Evolutionary conservation across 2,888 invertebrate species (phyloP), one percentile per base, ranked within the genome.

Genomic region (Metellina segmentata): DNA sequence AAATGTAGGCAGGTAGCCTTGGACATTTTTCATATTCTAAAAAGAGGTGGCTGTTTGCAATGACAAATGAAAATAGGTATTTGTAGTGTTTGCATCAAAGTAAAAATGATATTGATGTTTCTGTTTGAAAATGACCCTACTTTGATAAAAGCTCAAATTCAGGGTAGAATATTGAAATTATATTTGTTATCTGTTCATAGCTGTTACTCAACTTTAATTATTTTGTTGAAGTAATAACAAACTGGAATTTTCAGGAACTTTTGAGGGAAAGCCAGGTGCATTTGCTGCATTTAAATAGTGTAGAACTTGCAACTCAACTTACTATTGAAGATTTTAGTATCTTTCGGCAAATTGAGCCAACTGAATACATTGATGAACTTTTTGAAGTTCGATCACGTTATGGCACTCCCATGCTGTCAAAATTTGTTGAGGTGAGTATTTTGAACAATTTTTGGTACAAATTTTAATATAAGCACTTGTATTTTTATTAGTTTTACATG

Each of bases 341-440:
- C 94, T 99, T 98, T 95, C 96, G 98, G 87, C 95, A 96, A 93
- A 96, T 96, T 85, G 99, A 99, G 95, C 98, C 98, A 93, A 99
- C 99, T 2, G 99, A 99, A 95, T 99, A 99, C 95, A 97, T 99
- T 92, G 98, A 98, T 94, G 98, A 98, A 95, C 95, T 98, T 89
- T 98, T 98, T 95, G 97, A 97, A 94, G 95, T 98, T 87, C 97
- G 97, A 94, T 98, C 98, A 94, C 94, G 94, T 89, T 96, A 98
- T 95, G 98, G 99, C 0, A 97, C 97, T 93, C 98, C 98, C 51
- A 98, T 98, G 97, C 96, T 99, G 93, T 97, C 97, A 92, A 97
- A 98, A 94, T 99, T 99, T 95, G 97, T 98, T 34, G 98, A 98
- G 94, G 96, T 96, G 92, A 81, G 70, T 75, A 20, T 48, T n/a